These are phyloP conservation scores for Stictonetta naevosa DNA, from an alignment of 2,113 vertebrate genomes.

Conservation along the genomic window DNA sequence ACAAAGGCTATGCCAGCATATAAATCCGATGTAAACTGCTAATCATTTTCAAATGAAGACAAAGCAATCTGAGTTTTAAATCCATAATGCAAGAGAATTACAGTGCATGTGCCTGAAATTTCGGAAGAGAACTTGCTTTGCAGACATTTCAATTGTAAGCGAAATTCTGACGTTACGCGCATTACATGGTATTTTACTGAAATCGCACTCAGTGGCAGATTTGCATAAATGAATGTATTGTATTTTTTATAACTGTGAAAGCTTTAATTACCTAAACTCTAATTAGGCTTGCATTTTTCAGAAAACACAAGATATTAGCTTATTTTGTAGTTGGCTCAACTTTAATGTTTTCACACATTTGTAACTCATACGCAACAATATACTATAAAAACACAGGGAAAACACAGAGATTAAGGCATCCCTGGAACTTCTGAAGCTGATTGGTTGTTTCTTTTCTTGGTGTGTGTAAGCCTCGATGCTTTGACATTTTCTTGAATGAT, in stretches of 20 bases:
- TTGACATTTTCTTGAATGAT: background rate
- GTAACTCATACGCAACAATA: constrained; percentile 55
- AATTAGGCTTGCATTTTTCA: constrained; percentile 76
- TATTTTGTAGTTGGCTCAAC: constrained; percentile 71
- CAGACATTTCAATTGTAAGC: constrained; percentile 59
- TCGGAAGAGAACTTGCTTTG: constrained; percentile 55
- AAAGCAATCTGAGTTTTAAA: constrained; percentile 69
- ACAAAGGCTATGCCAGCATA: constrained; percentile 41
- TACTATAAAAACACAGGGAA: constrained; percentile 54
- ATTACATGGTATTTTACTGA: constrained; percentile 71
- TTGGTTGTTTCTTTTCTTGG: background rate
- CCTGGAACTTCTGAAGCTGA: constrained; percentile 46
- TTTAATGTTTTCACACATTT: constrained; percentile 66
- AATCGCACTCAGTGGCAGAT: constrained; percentile 65
- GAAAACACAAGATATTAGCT: constrained; percentile 73
- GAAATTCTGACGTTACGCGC: constrained; percentile 56
- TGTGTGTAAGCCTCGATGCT: background rate
- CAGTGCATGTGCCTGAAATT: constrained; percentile 31
- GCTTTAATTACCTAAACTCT: constrained; percentile 77
- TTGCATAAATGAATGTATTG: constrained; percentile 74
- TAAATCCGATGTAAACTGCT: constrained; percentile 67
- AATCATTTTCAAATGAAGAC: constrained; percentile 71
- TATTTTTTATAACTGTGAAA: constrained; percentile 74
- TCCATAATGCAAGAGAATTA: constrained; percentile 55
- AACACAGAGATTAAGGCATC: constrained; percentile 43